Evolutionary conservation across 2,888 invertebrate genomes (phyloP).

Genomic region (Cephus spinipes): DNA sequence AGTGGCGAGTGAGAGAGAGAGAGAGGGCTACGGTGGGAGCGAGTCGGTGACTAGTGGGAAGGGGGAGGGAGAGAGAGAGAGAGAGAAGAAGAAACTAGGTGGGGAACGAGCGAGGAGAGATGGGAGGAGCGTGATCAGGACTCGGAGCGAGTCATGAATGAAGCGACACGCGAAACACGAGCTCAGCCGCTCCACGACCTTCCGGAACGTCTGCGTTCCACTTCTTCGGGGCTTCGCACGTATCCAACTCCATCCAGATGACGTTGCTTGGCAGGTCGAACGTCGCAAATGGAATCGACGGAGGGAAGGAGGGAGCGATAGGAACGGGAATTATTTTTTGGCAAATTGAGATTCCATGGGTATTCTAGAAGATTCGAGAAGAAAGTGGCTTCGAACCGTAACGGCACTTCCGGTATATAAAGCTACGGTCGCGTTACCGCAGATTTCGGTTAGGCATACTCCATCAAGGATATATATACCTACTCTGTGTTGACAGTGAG

Average conservation of each 20-base stretch:
- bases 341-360: neutral
- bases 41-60: constrained; percentile 68
- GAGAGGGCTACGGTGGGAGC: constrained; percentile 66
- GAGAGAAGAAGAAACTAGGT: constrained; percentile 13
- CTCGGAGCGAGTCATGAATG: constrained; percentile 40
- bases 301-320: neutral
- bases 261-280: neutral
- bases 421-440: neutral
- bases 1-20: constrained; percentile 29
- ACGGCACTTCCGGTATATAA: neutral
- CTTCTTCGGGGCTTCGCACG: constrained; percentile 30
- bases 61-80: constrained; percentile 17
- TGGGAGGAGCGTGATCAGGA: constrained; percentile 32
- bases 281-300: neutral
- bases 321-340: neutral
- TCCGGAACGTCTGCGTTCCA: constrained; percentile 47
- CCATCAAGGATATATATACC: neutral
- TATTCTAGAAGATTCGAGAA: neutral
- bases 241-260: neutral
- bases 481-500: neutral
- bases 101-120: constrained; percentile 19
- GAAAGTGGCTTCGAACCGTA: neutral
- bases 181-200: constrained; percentile 44
- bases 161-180: constrained; percentile 34
- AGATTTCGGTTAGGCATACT: neutral